A percentile compares a stretch with the other conserved stretches of the same genome.
Conservation (phyloP, 2,113 vertebrate species). For the Condylura cristata region DNA sequence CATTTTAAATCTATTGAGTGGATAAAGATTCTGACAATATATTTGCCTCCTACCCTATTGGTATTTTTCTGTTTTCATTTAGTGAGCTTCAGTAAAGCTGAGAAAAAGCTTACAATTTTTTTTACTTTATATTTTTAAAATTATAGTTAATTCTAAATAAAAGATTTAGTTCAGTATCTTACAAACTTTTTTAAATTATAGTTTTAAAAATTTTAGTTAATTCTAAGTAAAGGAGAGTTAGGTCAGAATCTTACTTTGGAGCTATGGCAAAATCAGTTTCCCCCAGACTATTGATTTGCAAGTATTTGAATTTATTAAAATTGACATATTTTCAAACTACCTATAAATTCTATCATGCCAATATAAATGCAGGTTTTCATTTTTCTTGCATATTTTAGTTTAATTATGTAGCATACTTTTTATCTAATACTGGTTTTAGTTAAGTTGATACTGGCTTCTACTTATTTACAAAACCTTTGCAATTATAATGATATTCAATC, state of each 20-base stretch:
- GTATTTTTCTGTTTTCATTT: slow-evolving; percentile 8
- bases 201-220: no score
- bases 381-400: slow-evolving; percentile 5
- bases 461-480: neutral
- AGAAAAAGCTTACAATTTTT: no score
- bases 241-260: slow-evolving; percentile 21
- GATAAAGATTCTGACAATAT: neutral
- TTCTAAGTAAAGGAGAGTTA: slow-evolving; percentile 11
- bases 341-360: neutral
- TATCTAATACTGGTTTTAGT: neutral
- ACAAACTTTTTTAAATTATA: no score
- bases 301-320: slow-evolving; percentile 46
- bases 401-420: slow-evolving; percentile 12
- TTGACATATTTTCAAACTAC: neutral
- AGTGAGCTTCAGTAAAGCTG: neutral
- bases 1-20: neutral
- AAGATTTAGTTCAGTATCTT: no score
- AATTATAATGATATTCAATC: neutral
- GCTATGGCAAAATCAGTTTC: slow-evolving; percentile 41
- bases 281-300: neutral
- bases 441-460: neutral
- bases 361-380: neutral
- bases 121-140: no score
- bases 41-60: slow-evolving; percentile 1
- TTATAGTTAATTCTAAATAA: no score